Evolutionary conservation across 2,797 vertebrate species (phyloP).

Genomic region (Crocidura indochinensis): DNA sequence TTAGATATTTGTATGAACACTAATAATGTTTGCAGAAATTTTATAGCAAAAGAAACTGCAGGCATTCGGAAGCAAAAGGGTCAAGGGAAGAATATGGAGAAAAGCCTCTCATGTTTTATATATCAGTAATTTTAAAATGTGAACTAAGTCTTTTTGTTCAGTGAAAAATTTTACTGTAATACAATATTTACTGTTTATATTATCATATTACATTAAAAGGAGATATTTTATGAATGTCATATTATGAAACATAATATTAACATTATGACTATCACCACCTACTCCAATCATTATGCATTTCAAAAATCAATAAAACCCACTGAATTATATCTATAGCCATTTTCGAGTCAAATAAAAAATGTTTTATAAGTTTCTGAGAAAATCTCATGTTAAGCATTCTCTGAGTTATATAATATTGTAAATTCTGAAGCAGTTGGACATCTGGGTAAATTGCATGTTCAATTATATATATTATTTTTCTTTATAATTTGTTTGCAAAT

Average conservation of each 20-base stretch:
- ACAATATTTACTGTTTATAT: not conserved
- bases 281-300: not conserved
- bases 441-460: conserved; percentile 55
- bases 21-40: conserved; percentile 80
- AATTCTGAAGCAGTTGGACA: conserved; percentile 24
- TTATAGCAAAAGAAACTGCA: conserved; percentile 69
- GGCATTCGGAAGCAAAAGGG: conserved; percentile 43
- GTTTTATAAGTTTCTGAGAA: conserved; percentile 53
- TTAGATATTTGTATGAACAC: conserved; percentile 73
- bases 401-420: conserved; percentile 20
- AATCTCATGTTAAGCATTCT: not conserved
- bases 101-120: not conserved
- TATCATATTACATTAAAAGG: too few species aligned
- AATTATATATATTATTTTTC: conserved; percentile 52
- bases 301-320: not conserved
- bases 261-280: not conserved
- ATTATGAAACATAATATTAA: not conserved
- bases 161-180: conserved; percentile 29
- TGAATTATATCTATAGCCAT: not conserved
- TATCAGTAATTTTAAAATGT: conserved; percentile 49
- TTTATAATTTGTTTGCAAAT: conserved; percentile 42
- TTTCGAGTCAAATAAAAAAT: conserved; percentile 49
- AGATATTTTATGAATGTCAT: conserved; percentile 43
- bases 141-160: conserved; percentile 61
- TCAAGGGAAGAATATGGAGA: conserved; percentile 65